These are phyloP conservation scores for Alaudala cheleensis DNA, from an alignment of 2,113 vertebrate species.

Conservation along the genomic window DNA sequence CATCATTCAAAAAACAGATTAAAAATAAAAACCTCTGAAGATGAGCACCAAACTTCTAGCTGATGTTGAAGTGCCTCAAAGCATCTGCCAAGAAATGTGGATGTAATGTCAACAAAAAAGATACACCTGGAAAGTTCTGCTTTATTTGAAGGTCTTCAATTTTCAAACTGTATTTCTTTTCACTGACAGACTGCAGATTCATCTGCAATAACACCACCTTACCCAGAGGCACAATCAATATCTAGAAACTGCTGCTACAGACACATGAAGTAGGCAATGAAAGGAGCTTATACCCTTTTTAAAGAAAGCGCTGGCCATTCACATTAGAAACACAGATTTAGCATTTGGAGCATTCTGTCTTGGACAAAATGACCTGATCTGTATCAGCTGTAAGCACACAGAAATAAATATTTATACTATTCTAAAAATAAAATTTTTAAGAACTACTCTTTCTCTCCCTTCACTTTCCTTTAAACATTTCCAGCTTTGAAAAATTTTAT, in stretches of 20 bases:
- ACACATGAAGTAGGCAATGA: not conserved
- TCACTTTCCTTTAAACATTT: not conserved
- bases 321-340: not conserved
- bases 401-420: not conserved
- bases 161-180: not conserved
- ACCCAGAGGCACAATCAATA: not conserved
- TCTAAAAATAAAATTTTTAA: slow-evolving; percentile 2
- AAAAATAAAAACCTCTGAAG: not conserved
- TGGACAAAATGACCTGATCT: not conserved
- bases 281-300: not conserved
- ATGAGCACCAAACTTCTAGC: not conserved
- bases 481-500: not conserved
- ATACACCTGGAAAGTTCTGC: not conserved
- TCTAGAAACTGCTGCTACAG: not conserved
- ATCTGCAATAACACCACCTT: not conserved
- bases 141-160: not conserved
- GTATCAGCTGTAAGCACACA: not conserved
- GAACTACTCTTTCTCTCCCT: not conserved
- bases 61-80: not conserved
- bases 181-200: not conserved
- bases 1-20: not conserved
- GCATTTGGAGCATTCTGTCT: not conserved
- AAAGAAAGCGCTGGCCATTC: not conserved
- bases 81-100: not conserved
- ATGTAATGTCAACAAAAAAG: not conserved